Base-by-base conservation (phyloP, 2,888 invertebrate genomes). In the Micropterix aruncella region DNA sequence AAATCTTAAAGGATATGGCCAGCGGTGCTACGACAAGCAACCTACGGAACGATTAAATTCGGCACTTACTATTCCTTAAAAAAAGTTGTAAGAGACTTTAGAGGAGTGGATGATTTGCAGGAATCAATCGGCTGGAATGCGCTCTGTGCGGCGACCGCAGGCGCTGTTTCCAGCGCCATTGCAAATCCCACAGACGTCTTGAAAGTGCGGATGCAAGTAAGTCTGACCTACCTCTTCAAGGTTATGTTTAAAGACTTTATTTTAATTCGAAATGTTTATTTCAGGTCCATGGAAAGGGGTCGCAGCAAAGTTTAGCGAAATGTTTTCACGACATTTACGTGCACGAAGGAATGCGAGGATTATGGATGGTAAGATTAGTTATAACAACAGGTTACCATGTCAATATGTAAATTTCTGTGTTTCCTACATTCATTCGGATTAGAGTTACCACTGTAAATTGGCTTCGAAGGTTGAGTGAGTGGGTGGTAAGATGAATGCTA, bases 111-210 rank as follows among this genome's bases (percentile, higher is more conserved):
- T 3, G 66, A 66, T 44, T 61, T 77, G n/a, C 63, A 64, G 55
- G 74, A 80, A 52, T 65, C 65, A 48, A 63, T 83, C n/a, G 66
- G 75, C 54, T 71, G 78, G 7, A 81, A 88, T 68, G 79, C 92
- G 16, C 66, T 80, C 49, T 93, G 92, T 66, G 93, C 90, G 18
- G 81, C 85, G 42, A 66, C 82, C 55, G 85, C 88, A 16, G 91
- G 94, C 9, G 87, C 90, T n/a, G 74, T 92, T 27, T 90, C 92
- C 42, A 90, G 90, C 57, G 87, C 92, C n/a, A 86, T 94, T 55
- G 94, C 94, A 43, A 95, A 93, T 70, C 94, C 94, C 12, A 95
- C 94, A 0, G 95, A 95, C 69, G 93, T 95, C 40, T 75, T 95
- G 19, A 95, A 95, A 76, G 94, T 94, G 50, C 79, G 94, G 48